A percentile compares a stretch with the other conserved stretches of the same genome.
These are phyloP conservation scores for Bombus confusus DNA, from an alignment of 1,140 invertebrate species.

Conservation along the genomic window DNA sequence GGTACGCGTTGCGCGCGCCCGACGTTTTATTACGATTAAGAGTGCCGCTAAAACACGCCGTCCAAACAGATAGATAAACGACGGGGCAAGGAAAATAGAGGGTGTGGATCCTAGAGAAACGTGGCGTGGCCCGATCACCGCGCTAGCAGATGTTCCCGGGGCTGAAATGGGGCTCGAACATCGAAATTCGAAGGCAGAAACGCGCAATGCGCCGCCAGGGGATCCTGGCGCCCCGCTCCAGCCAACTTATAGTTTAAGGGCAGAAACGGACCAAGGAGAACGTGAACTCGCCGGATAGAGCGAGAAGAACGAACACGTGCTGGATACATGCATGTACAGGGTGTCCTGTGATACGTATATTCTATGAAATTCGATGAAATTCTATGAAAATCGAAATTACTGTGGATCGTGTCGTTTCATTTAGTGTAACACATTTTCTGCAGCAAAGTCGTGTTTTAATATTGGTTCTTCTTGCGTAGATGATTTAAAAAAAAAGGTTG, in stretches of 20 bases:
- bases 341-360: neutral
- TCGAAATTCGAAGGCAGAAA: conserved; percentile 49
- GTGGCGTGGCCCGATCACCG: neutral
- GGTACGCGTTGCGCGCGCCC: neutral
- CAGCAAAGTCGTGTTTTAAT: too few relatives aligned
- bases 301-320: neutral
- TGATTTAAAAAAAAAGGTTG: too few relatives aligned
- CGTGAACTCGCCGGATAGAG: neutral
- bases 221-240: neutral
- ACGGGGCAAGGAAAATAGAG: neutral
- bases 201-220: conserved; percentile 1
- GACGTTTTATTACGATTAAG: conserved; percentile 34
- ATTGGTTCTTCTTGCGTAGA: too few relatives aligned
- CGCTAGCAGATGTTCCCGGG: conserved; percentile 38
- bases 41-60: neutral
- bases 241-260: conserved; percentile 50
- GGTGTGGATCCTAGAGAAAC: neutral
- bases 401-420: too few relatives aligned
- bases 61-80: conserved; percentile 2
- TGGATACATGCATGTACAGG: neutral
- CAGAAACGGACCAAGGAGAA: neutral
- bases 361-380: too few relatives aligned
- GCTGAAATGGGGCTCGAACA: neutral
- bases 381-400: too few relatives aligned
- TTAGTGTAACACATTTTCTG: too few relatives aligned